Evolutionary conservation across 2,888 invertebrate genomes (phyloP).

Genomic region (Lepidocyrtinus sp.): DNA sequence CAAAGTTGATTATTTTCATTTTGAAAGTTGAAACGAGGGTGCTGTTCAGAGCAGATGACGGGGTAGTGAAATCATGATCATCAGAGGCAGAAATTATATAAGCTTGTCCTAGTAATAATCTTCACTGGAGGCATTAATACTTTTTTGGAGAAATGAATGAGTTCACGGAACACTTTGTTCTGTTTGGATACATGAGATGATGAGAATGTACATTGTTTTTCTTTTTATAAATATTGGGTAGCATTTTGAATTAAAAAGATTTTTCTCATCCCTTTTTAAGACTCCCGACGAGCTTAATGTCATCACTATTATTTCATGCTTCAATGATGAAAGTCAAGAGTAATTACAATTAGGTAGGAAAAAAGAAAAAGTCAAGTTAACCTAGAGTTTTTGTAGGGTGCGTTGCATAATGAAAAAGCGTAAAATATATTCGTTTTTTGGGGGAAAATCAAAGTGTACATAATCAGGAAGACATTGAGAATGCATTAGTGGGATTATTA

Average conservation of each 20-base stretch:
- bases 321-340: slow-evolving; percentile 4
- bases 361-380: too few species aligned
- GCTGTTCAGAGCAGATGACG: neutral
- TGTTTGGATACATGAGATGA: too few species aligned
- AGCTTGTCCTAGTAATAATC: neutral
- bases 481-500: slow-evolving; percentile 1
- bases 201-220: neutral
- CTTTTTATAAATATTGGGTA: neutral
- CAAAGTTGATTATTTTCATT: slow-evolving; percentile 52
- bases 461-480: slow-evolving; percentile 5
- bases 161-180: too few species aligned
- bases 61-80: neutral
- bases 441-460: neutral
- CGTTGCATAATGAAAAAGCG: slow-evolving; percentile 1
- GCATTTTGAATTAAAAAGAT: neutral
- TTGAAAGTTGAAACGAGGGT: slow-evolving; percentile 14
- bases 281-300: neutral
- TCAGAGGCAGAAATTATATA: too few species aligned
- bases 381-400: too few species aligned
- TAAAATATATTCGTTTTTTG: too few species aligned
- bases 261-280: neutral
- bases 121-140: neutral
- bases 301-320: neutral
- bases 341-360: neutral
- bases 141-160: too few species aligned